Conservation (phyloP, 2,113 vertebrate species). For the Pterocles burchelli region DNA sequence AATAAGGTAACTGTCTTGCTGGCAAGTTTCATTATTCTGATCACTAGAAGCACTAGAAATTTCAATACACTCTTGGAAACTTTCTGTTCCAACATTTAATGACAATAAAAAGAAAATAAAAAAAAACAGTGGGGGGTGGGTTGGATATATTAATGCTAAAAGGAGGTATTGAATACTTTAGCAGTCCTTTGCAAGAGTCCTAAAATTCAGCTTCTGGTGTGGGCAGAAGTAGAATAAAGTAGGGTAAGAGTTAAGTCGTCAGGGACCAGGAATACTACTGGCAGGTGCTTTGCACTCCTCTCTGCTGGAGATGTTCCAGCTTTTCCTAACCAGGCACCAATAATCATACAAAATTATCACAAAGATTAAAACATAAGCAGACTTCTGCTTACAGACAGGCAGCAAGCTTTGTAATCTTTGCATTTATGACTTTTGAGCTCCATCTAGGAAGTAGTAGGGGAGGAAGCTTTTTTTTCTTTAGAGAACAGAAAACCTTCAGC, state of each 20-base stretch:
- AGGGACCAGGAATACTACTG: background rate
- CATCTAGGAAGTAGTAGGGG: background rate
- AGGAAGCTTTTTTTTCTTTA: background rate
- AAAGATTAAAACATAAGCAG: background rate
- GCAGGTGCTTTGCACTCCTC: background rate
- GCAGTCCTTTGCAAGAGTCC: background rate
- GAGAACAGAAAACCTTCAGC: background rate
- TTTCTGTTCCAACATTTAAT: conserved; percentile 46
- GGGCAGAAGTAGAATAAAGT: background rate
- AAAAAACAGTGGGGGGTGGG: background rate
- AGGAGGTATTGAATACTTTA: conserved; percentile 49
- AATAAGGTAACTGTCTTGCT: conserved; percentile 22
- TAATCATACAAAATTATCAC: background rate
- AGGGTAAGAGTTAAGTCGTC: conserved; percentile 7
- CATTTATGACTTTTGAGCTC: background rate
- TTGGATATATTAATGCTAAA: conserved; percentile 43
- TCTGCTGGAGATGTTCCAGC: background rate
- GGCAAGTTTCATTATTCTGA: conserved; percentile 22
- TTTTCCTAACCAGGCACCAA: background rate
- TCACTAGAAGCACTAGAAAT: conserved; percentile 8
- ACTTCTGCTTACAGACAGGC: background rate
- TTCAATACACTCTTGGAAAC: conserved; percentile 27
- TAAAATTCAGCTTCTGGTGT: background rate
- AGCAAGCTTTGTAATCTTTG: background rate
- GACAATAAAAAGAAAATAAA: conserved; percentile 5